phyloP scores from a whole-genome alignment of 2,797 vertebrate species.

The Trachops cirrhosus region DNA sequence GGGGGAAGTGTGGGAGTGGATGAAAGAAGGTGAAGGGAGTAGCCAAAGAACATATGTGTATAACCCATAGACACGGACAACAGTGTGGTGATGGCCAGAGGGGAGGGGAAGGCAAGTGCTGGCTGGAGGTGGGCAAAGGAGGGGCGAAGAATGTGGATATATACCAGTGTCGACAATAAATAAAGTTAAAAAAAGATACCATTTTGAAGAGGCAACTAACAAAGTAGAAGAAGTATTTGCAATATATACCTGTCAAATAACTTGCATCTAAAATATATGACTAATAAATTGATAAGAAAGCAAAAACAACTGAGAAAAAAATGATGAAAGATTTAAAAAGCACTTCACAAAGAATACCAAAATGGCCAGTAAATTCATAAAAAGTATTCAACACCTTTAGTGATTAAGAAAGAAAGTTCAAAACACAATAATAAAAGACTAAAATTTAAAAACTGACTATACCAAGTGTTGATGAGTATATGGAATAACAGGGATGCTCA shows the following conservation, averaged over 20 bases:
- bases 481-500: background rate
- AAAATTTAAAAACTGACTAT: background rate
- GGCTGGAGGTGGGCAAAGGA: too few relatives aligned
- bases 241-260: background rate
- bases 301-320: background rate
- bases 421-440: background rate
- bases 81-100: too few relatives aligned
- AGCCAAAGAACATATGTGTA: too few relatives aligned
- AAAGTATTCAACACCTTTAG: background rate
- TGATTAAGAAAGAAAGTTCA: background rate
- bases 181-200: background rate
- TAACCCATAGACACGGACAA: too few relatives aligned
- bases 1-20: too few relatives aligned
- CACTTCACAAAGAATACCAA: background rate
- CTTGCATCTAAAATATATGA: background rate
- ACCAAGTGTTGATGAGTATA: background rate
- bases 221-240: background rate
- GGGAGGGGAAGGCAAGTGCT: too few relatives aligned
- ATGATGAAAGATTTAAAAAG: background rate
- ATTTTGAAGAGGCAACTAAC: background rate
- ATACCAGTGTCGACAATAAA: too few relatives aligned
- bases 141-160: too few relatives aligned
- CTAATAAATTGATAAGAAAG: conserved; percentile 9
- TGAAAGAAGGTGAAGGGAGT: too few relatives aligned
- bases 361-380: background rate